Evolutionary conservation across 2,797 vertebrate species (phyloP).

Genomic region (Crocidura indochinensis): DNA sequence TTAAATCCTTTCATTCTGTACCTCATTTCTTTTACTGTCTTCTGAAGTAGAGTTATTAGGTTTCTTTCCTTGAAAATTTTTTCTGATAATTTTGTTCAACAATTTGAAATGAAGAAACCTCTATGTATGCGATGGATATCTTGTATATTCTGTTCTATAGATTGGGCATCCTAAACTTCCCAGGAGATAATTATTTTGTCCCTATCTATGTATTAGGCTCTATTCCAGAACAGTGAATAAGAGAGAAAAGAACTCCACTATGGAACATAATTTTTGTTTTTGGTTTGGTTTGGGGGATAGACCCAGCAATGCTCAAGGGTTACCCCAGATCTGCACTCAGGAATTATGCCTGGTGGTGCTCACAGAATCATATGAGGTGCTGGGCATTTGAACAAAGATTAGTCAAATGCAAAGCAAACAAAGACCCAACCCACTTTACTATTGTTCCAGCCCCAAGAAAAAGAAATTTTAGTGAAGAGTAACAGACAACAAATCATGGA

Average conservation of each 20-base stretch:
- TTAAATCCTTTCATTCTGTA: slow-evolving; percentile 21
- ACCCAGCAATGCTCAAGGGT: too few species aligned
- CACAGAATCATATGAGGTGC: too few species aligned
- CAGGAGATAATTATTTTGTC: not conserved
- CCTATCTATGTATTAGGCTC: not conserved
- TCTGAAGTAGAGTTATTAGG: not conserved
- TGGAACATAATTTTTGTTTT: not conserved
- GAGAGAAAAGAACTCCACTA: not conserved
- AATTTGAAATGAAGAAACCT: slow-evolving; percentile 40
- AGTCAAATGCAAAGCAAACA: too few species aligned
- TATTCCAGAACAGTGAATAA: slow-evolving; percentile 30
- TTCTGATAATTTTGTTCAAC: not conserved
- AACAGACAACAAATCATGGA: not conserved
- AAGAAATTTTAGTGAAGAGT: not conserved
- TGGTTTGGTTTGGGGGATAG: too few species aligned
- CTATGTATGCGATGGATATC: not conserved
- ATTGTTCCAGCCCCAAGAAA: too few species aligned
- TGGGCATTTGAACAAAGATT: too few species aligned
- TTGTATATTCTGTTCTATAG: slow-evolving; percentile 23
- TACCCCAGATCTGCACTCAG: too few species aligned
- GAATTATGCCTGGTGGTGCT: too few species aligned
- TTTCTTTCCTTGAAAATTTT: too few species aligned
- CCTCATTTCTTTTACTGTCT: slow-evolving; percentile 12
- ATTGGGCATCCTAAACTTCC: not conserved
- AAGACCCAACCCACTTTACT: too few species aligned